Evolutionary conservation across 2,797 vertebrate genomes (phyloP).

Genomic region (Chaenodraco wilsoni): DNA sequence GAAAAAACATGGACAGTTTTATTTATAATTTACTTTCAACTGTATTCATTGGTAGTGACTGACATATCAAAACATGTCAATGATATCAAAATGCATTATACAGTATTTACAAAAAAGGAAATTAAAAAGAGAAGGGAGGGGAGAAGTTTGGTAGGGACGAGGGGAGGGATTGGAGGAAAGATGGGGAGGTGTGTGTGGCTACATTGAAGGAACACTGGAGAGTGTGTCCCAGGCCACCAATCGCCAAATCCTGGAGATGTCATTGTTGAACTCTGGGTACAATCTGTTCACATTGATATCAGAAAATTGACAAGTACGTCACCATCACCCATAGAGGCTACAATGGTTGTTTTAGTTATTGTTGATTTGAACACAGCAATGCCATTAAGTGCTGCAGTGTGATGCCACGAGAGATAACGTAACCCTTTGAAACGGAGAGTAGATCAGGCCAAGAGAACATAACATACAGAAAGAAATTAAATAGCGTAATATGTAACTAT

Average conservation of each 20-base stretch:
- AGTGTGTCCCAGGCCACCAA: slow-evolving; percentile 52
- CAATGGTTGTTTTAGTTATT: slow-evolving; percentile 49
- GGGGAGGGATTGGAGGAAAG: slow-evolving; percentile 47
- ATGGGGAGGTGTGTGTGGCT: slow-evolving; percentile 51
- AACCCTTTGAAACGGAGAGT: slow-evolving; percentile 48
- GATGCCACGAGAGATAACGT: slow-evolving; percentile 36
- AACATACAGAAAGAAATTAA: slow-evolving; percentile 58
- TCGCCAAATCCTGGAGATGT: slow-evolving; percentile 66
- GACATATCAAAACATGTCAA: slow-evolving; percentile 88
- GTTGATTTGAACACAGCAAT: slow-evolving; percentile 54
- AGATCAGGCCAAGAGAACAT: slow-evolving; percentile 49
- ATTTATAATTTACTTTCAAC: slow-evolving; percentile 87
- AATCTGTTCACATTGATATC: slow-evolving; percentile 72
- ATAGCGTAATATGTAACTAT: slow-evolving; percentile 53
- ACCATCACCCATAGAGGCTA: slow-evolving; percentile 61
- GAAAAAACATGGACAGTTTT: slow-evolving; percentile 82
- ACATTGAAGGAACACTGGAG: slow-evolving; percentile 53
- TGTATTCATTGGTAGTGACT: slow-evolving; percentile 87
- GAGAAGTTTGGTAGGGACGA: neutral
- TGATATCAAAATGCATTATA: slow-evolving; percentile 89
- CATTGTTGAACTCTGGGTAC: slow-evolving; percentile 56
- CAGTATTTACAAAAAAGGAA: slow-evolving; percentile 83
- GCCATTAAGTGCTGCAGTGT: slow-evolving; percentile 44
- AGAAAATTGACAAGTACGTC: slow-evolving; percentile 61
- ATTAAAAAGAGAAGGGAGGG: slow-evolving; percentile 56